Conservation (phyloP, 2,888 invertebrate species). For the Heteromurus nitidus region DNA sequence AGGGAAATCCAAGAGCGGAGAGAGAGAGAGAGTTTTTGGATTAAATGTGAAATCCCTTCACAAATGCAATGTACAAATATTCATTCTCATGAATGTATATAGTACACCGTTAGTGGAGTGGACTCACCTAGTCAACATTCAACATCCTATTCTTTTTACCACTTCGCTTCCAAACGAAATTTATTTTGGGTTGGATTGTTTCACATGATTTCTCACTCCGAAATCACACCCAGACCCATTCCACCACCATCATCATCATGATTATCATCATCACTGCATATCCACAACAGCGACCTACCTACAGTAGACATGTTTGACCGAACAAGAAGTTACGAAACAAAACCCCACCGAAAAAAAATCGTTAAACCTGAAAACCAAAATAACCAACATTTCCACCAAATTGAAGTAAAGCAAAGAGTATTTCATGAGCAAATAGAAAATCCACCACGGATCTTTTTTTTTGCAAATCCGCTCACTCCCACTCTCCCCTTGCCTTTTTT, state of each 20-base stretch:
- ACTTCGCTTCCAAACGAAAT: not conserved
- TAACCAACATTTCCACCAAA: slow-evolving; percentile 7
- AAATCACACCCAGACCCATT: not conserved
- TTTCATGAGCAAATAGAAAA: too few species aligned
- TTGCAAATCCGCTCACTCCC: slow-evolving; percentile 23
- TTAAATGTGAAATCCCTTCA: slow-evolving; percentile 55
- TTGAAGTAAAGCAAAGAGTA: too few species aligned
- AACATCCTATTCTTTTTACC: not conserved
- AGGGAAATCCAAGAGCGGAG: slow-evolving; percentile 3
- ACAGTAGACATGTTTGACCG: too few species aligned
- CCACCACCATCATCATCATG: not conserved
- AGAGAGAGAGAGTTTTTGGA: too few species aligned
- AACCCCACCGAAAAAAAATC: not conserved
- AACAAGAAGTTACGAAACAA: not conserved
- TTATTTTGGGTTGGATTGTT: too few species aligned
- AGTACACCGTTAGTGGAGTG: too few species aligned
- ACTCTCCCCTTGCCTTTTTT: slow-evolving; percentile 19
- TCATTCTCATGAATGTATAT: not conserved
- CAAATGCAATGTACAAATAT: slow-evolving; percentile 45
- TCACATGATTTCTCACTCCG: too few species aligned
- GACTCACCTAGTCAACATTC: too few species aligned
- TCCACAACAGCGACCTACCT: not conserved
- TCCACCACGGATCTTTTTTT: too few species aligned
- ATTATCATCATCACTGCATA: not conserved
- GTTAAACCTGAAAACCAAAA: slow-evolving; percentile 1